phyloP scores from a whole-genome alignment of 2,113 vertebrate genomes.

The Centropristis striata region DNA sequence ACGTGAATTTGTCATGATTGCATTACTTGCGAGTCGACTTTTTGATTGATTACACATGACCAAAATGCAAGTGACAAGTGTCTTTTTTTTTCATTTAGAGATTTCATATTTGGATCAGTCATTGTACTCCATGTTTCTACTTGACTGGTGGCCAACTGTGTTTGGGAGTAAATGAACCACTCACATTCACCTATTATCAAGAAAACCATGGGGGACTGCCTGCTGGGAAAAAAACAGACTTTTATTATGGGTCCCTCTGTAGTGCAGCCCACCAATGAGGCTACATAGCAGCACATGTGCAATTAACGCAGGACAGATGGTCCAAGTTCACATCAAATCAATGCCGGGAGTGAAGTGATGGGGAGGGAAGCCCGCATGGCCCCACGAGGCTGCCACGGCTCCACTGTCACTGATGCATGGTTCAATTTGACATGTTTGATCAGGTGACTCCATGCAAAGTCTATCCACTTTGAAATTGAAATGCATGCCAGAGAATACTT shows the following conservation, averaged over 20 bases:
- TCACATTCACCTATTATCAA: conserved; percentile 30
- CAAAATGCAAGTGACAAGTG: neutral
- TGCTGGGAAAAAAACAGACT: conserved; percentile 32
- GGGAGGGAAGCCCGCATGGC: conserved; percentile 55
- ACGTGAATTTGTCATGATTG: too few species aligned
- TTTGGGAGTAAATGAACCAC: conserved; percentile 34
- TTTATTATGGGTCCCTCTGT: conserved; percentile 36
- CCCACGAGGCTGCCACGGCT: conserved; percentile 43
- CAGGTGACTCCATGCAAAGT: conserved; percentile 61
- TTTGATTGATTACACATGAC: conserved; percentile 44
- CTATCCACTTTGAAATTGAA: conserved; percentile 66
- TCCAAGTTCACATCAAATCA: conserved; percentile 77
- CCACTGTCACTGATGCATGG: conserved; percentile 52
- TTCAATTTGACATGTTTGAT: conserved; percentile 74
- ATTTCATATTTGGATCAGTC: conserved; percentile 1
- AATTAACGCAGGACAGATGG: conserved; percentile 79
- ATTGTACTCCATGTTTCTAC: conserved; percentile 14
- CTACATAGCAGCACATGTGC: conserved; percentile 60
- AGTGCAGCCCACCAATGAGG: conserved; percentile 50
- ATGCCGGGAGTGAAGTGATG: conserved; percentile 53
- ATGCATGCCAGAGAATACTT: conserved; percentile 60
- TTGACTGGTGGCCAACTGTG: conserved; percentile 38
- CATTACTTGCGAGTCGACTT: too few species aligned
- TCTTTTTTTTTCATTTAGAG: neutral
- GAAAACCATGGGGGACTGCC: conserved; percentile 13